Evolutionary conservation across 2,113 vertebrate species (phyloP).

Genomic region (Campylomormyrus tamandua): DNA sequence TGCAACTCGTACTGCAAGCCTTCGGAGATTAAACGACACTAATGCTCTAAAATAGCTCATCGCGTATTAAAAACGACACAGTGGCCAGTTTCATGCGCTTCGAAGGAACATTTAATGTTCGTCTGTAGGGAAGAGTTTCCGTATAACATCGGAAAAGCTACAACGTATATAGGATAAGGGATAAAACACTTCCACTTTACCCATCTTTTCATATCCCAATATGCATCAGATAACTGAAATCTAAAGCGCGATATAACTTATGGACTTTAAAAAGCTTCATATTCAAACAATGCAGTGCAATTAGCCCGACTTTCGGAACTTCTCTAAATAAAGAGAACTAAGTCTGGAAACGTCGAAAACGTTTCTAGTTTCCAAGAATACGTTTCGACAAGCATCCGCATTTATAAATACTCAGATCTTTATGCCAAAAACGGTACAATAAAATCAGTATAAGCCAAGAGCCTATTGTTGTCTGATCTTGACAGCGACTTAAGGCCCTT

Average conservation of each 20-base stretch:
- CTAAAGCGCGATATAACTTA: neutral
- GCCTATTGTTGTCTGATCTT: neutral
- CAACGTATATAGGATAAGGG: neutral
- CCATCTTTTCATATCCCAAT: neutral
- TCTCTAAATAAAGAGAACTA: neutral
- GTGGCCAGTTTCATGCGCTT: neutral
- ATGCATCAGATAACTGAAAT: neutral
- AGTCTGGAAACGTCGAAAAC: neutral
- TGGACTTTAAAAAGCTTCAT: neutral
- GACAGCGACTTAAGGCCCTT: slow-evolving; percentile 7
- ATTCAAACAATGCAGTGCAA: neutral
- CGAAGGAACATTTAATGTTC: neutral
- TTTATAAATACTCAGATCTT: neutral
- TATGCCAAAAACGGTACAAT: neutral
- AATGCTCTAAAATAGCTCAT: neutral
- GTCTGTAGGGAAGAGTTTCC: neutral
- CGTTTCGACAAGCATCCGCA: neutral
- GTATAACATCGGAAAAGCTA: neutral
- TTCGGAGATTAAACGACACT: neutral
- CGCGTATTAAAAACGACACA: neutral
- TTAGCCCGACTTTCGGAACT: neutral
- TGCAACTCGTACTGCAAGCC: neutral
- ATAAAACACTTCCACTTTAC: neutral
- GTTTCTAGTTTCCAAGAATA: neutral
- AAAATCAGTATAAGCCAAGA: neutral